Conservation (phyloP, 1,140 invertebrate genomes). For the Ganaspis sp. region DNA sequence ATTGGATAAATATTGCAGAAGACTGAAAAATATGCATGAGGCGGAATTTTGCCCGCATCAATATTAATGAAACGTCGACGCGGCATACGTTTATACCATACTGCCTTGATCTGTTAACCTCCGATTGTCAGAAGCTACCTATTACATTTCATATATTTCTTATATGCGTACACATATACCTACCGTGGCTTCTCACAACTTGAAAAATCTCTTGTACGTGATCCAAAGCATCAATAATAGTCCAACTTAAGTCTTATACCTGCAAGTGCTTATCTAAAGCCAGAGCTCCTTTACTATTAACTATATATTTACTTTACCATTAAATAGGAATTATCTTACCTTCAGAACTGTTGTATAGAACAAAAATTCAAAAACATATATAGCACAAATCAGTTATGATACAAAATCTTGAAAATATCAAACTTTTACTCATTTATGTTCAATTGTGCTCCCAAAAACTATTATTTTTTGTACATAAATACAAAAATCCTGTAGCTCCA, state of each 20-base stretch:
- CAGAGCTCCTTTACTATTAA: too few relatives aligned
- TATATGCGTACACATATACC: not conserved
- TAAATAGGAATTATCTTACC: too few relatives aligned
- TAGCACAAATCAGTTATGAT: too few relatives aligned
- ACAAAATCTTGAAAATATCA: too few relatives aligned
- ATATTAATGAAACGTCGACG: slow-evolving; percentile 48
- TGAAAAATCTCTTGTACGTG: slow-evolving; percentile 5
- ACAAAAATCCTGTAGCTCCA: too few relatives aligned
- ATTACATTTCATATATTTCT: slow-evolving; percentile 49
- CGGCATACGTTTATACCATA: slow-evolving; percentile 43
- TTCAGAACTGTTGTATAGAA: too few relatives aligned
- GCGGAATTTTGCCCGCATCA: slow-evolving; percentile 34
- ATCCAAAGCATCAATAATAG: not conserved
- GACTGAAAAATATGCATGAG: not conserved
- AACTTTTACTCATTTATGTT: too few relatives aligned
- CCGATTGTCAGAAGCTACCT: slow-evolving; percentile 38
- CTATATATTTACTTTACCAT: too few relatives aligned
- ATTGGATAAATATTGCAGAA: slow-evolving; percentile 15
- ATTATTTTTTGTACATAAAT: too few relatives aligned
- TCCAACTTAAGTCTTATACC: not conserved
- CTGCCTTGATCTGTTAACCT: slow-evolving; percentile 73
- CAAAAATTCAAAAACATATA: too few relatives aligned
- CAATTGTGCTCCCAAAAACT: too few relatives aligned
- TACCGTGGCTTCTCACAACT: not conserved
- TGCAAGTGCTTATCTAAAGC: too few relatives aligned